Base-by-base conservation (phyloP, 2,113 vertebrate species). In the Marcusenius ussheri region DNA sequence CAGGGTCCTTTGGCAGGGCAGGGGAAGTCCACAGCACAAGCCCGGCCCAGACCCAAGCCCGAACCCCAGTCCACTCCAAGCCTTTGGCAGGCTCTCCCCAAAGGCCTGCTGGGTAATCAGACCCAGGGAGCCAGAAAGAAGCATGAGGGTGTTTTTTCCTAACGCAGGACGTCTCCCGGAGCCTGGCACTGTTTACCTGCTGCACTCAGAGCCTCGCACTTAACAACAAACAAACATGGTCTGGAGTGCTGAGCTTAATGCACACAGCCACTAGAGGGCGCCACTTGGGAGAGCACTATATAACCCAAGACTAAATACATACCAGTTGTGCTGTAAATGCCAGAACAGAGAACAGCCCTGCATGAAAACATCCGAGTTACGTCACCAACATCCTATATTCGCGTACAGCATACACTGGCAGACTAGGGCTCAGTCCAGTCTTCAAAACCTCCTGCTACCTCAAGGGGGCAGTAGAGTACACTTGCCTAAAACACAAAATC, bases 101-200 rank as follows among this genome's bases (percentile, higher is more conserved):
- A 66, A 27, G 91, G 90, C 90, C 87, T 91, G 83, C 87, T 92
- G 91, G 92, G 89, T 90, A 93, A 92, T 89, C 31, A 31, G 15
- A 89, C 19, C 62, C 87, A 91, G 74, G 77, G 88, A 74, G 91
- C 89, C 5, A 56, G 88, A 50, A 17, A 70, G 74, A 45, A 66
- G 58, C 58, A 89, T 62, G 86, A 53, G 58, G 56, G 83, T 88
- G 90, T 88, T 88, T 86, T 91, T 91, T 91, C 90, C 87, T 35
- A 70, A 91, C 88, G 85, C 84, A 15, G 83, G 24, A 15, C 7
- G 87, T 93, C 94, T 93, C 93, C 94, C 88, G 91, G 92, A 93
- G 93, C 86, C 92, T 94, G 94, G 93, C 93, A 93, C 50, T 3
- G 15, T 3, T 45, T 87, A 91, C 85, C 89, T 47, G 8, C 17